These are phyloP conservation scores for Volucella bombylans DNA, from an alignment of 2,888 invertebrate species.

Conservation along the genomic window DNA sequence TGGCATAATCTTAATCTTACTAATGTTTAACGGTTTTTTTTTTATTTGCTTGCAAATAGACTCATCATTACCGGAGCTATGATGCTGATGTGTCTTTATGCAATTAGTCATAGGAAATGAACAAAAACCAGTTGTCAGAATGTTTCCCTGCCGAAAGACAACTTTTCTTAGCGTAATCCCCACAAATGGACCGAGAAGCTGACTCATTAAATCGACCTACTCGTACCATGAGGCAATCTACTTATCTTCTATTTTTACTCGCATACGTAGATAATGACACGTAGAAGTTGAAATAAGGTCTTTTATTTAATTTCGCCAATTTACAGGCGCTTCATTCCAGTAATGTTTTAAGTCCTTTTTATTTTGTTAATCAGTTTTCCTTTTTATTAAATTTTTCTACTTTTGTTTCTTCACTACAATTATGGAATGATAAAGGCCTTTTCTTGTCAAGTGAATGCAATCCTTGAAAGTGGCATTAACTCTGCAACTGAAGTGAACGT, in stretches of 20 bases:
- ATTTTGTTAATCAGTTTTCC: neutral
- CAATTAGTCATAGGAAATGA: conserved; percentile 30
- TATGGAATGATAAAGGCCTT: neutral
- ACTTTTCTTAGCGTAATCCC: conserved; percentile 14
- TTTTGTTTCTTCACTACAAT: neutral
- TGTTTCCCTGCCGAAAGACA: conserved; percentile 27
- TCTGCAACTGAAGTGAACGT: neutral
- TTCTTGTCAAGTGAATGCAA: conserved; percentile 38
- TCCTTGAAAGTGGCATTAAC: conserved; percentile 59
- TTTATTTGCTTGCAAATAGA: too few relatives aligned
- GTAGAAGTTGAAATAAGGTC: conserved; percentile 7
- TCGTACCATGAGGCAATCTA: conserved; percentile 38
- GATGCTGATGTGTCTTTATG: neutral
- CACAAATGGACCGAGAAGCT: conserved; percentile 39
- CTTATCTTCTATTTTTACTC: conserved; percentile 17
- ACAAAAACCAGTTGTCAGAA: conserved; percentile 31
- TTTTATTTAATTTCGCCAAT: neutral
- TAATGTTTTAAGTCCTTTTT: too few relatives aligned
- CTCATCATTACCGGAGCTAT: too few relatives aligned
- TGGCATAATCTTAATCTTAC: too few relatives aligned
- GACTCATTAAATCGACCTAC: conserved; percentile 43
- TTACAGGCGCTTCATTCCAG: too few relatives aligned
- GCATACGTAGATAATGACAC: neutral
- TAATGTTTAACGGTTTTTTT: too few relatives aligned
- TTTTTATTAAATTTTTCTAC: neutral